Base-by-base conservation (phyloP, 2,797 vertebrate genomes). In the Graptemys geographica region DNA sequence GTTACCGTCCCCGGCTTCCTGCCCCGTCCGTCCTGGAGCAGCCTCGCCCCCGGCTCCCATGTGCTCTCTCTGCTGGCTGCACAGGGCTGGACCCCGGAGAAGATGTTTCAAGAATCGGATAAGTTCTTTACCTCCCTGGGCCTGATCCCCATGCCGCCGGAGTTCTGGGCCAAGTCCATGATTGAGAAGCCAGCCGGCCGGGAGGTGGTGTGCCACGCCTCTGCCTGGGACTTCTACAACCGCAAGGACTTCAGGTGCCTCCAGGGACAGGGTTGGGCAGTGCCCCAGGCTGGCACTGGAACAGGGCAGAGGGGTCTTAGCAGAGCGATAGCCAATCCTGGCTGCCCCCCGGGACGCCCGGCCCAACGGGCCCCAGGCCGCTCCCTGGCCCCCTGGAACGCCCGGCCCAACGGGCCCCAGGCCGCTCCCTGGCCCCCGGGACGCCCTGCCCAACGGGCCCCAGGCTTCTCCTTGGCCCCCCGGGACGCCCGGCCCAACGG, bases 211-310 rank as follows among this genome's bases (percentile, higher is more conserved):
- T 99, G 99, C 85, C 99, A 99, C 0, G 99, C 99, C 57, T 99
- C 99, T 0, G 99, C 99, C 47, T 99, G 99, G 99, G 99, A 99
- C 93, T 99, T 99, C 98, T 99, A 99, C 96, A 99, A 99, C 72
- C 98, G 99, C 94, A 99, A 99, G 96, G 99, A 99, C 97, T 99
- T 99, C 98, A 99, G 99, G 99, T 99, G 94, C 84, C 94, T 2
- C 0, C 1, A 8, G 72, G 1, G 41, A 91, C 72, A 80, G 23
- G 11, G 31, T 5, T 74, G 12, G 18, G 25, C n/a, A 41, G 33
- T 47, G 56, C 31, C 37, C 33, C n/a, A 81, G 59, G 25, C 8
- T 47, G 28, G 1, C 3, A 3, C 11, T 62, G 53, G n/a, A n/a
- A 83, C 27, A 28, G 83, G 49, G 62, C 25, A 53, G 18, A 6